These are phyloP conservation scores for Aphelenchoides bicaudatus DNA, from an alignment of 2,888 invertebrate species.

Conservation along the genomic window DNA sequence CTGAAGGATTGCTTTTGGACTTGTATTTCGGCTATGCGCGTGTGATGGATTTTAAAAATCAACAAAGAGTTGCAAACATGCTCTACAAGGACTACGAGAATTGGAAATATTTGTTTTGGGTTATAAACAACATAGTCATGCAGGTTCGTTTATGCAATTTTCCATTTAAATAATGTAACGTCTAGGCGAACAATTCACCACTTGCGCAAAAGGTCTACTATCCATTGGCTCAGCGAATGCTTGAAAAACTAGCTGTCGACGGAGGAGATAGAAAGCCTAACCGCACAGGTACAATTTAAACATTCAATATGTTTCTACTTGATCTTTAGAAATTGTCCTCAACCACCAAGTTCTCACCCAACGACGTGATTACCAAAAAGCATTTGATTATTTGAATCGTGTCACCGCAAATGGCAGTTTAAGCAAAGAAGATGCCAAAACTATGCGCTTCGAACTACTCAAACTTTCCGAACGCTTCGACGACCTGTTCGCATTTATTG, in stretches of 20 bases:
- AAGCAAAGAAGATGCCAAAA: not conserved
- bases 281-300: not conserved
- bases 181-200: conserved; percentile 54
- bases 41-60: conserved; percentile 74
- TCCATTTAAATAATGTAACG: too few species aligned
- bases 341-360: conserved; percentile 7
- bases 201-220: conserved; percentile 71
- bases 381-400: not conserved
- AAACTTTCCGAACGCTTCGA: conserved; percentile 5
- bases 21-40: conserved; percentile 93
- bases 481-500: not conserved
- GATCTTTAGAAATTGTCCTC: conserved; percentile 9
- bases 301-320: not conserved
- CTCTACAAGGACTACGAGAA: conserved; percentile 86
- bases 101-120: conserved; percentile 96
- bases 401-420: not conserved
- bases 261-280: not conserved
- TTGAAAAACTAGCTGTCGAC: conserved; percentile 74
- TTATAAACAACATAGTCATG: conserved; percentile 89
- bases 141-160: too few species aligned
- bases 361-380: conserved; percentile 8
- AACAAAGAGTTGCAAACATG: conserved; percentile 74
- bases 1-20: conserved; percentile 86
- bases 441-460: not conserved
- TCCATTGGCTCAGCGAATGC: conserved; percentile 87